These are phyloP conservation scores for Agapornis canus DNA, from an alignment of 2,797 vertebrate genomes.

Conservation along the genomic window DNA sequence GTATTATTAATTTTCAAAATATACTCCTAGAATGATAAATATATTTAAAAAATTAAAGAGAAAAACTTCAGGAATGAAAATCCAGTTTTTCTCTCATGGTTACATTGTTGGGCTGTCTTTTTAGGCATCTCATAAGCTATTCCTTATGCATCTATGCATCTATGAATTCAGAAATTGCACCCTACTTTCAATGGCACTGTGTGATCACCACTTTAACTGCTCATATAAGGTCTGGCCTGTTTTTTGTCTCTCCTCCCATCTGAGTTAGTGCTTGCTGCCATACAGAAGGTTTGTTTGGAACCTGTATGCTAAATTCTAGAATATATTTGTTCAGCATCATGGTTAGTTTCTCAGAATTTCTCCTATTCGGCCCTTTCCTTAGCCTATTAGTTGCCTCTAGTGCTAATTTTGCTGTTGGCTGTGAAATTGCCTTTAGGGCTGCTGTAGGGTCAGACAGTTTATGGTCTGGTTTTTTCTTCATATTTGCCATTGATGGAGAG, in stretches of 20 bases:
- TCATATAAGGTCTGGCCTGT: not conserved
- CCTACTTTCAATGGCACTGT: not conserved
- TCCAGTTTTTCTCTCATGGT: not conserved
- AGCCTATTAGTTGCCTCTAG: conserved; percentile 34
- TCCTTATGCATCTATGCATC: not conserved
- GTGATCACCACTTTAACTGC: not conserved
- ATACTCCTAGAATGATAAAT: not conserved
- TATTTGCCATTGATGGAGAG: conserved; percentile 61
- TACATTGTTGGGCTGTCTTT: not conserved
- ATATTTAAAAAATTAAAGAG: not conserved
- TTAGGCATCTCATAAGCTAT: not conserved
- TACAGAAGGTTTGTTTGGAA: conserved; percentile 24
- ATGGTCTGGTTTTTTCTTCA: conserved; percentile 54
- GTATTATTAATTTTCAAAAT: conserved; percentile 17
- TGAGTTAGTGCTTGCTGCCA: conserved; percentile 10
- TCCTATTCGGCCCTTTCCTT: conserved; percentile 14
- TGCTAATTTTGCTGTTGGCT: conserved; percentile 63
- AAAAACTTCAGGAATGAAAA: conserved; percentile 1
- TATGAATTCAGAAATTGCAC: not conserved
- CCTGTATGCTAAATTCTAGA: conserved; percentile 26
- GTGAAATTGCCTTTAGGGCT: conserved; percentile 69
- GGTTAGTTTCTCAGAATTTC: conserved; percentile 6
- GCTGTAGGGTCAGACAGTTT: conserved; percentile 62
- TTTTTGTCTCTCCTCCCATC: conserved; percentile 24
- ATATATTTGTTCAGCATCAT: conserved; percentile 39